These are phyloP conservation scores for Lateolabrax maculatus DNA, from an alignment of 2,797 vertebrate genomes.

Conservation along the genomic window DNA sequence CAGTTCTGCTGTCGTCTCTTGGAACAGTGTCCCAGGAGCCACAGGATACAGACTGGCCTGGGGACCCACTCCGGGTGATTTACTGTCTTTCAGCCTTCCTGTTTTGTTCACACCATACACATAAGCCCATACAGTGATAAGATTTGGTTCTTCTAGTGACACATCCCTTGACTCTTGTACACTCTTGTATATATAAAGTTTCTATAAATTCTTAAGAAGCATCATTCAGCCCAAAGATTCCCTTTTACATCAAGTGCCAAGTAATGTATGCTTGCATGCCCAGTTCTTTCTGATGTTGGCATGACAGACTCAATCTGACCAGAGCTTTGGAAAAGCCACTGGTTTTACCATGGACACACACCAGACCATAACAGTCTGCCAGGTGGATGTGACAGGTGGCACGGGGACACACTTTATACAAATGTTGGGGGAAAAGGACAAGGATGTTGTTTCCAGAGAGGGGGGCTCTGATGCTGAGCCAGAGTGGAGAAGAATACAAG, in stretches of 20 bases:
- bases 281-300: slow-evolving; percentile 12
- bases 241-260: background rate
- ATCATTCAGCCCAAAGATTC: background rate
- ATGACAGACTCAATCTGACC: slow-evolving; percentile 6
- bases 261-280: background rate
- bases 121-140: background rate
- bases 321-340: slow-evolving; percentile 40
- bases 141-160: background rate
- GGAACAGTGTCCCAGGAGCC: slow-evolving; percentile 90
- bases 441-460: slow-evolving; percentile 29
- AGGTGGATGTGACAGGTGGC: slow-evolving; percentile 28
- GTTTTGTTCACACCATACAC: background rate
- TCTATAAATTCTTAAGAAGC: background rate
- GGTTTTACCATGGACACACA: slow-evolving; percentile 22
- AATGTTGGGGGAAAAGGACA: background rate
- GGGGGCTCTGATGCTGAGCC: slow-evolving; percentile 10
- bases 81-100: background rate
- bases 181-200: background rate
- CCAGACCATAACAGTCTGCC: background rate
- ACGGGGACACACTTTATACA: slow-evolving; percentile 15
- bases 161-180: background rate
- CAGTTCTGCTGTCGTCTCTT: slow-evolving; percentile 85
- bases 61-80: slow-evolving; percentile 90
- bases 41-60: slow-evolving; percentile 91
- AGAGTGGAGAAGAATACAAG: slow-evolving; percentile 18